Base-by-base conservation (phyloP, 2,888 invertebrate species). In the Calliopum simillimum region DNA sequence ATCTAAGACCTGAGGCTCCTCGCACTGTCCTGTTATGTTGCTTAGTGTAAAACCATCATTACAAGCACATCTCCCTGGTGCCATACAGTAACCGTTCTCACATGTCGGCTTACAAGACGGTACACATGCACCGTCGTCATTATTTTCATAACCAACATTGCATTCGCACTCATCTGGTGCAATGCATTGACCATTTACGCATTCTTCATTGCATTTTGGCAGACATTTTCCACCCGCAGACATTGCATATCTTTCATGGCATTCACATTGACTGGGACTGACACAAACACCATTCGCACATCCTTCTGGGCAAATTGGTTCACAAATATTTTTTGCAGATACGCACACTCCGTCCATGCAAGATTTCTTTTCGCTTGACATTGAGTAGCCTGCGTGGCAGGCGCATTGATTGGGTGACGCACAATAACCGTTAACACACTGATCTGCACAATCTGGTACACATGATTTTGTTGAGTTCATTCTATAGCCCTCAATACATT, bases 311-410 rank as follows among this genome's bases (percentile, higher is more conserved):
- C 78, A 78, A 13, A 75, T 21, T 12, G 70, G 70, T 13, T 83
- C 80, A 77, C 93, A 93, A 76, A 89, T 87, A 81, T 91, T 90
- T 0, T 92, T 92, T 0, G 89, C 88, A n/a, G n/a, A n/a, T 0
- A 91, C 88, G 75, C 93, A 93, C 11, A 88, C 85, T 0, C 92
- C 93, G 79, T 93, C 92, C 0, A 70, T 65, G 16, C 70, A 69
- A n/a, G 25, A 8, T 6, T 51, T n/a, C n/a, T n/a, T 65, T 4
- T 13, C n/a, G 1, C n/a, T 14, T 1, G 68, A 21, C 11, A 41
- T 47, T 2, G 44, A 21, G 21, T 43, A 69, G 11, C 76, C 75
- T 19, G 56, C 14, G 53, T 70, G 51, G 55, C 78, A 79, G 0
- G 65, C 63, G 66, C 86, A 87, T 4, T 62, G 66, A 23, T 79